Evolutionary conservation across 2,888 invertebrate genomes (phyloP).

Genomic region (Candidula unifasciata): DNA sequence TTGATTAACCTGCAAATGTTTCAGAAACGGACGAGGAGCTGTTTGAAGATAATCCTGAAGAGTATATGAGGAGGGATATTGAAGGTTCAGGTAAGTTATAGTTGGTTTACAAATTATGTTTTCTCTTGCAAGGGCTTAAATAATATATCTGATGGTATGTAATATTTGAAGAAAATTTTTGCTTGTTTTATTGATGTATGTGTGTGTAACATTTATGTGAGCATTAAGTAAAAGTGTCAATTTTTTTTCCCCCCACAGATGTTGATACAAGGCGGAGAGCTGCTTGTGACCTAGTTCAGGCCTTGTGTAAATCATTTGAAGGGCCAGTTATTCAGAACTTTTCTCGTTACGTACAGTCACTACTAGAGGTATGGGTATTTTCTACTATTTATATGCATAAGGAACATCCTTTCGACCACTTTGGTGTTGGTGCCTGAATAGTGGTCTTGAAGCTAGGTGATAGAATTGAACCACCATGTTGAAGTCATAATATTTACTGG

Average conservation of each 20-base stretch:
- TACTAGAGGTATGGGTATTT: slow-evolving; percentile 81
- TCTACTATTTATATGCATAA: not conserved
- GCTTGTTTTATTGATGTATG: no score
- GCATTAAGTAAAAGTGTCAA: no score
- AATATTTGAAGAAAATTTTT: no score
- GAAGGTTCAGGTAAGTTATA: slow-evolving; percentile 86
- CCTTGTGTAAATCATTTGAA: slow-evolving; percentile 86
- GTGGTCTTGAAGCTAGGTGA: no score
- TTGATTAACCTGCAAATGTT: not conserved
- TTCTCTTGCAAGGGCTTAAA: not conserved
- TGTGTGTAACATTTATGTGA: no score
- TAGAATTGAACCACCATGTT: no score
- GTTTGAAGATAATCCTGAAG: slow-evolving; percentile 98
- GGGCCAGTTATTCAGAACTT: slow-evolving; percentile 77
- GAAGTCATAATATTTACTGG: no score
- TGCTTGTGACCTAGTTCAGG: slow-evolving; percentile 96
- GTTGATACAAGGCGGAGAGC: slow-evolving; percentile 96
- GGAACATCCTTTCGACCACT: no score
- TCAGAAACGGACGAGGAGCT: slow-evolving; percentile 89
- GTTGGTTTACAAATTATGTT: not conserved
- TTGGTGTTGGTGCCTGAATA: no score
- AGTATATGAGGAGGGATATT: slow-evolving; percentile 87
- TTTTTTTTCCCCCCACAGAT: slow-evolving; percentile 80
- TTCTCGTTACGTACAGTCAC: slow-evolving; percentile 75
- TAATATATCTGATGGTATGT: no score